phyloP scores from a whole-genome alignment of 2,888 invertebrate species.

The Glaucopsyche alexis region DNA sequence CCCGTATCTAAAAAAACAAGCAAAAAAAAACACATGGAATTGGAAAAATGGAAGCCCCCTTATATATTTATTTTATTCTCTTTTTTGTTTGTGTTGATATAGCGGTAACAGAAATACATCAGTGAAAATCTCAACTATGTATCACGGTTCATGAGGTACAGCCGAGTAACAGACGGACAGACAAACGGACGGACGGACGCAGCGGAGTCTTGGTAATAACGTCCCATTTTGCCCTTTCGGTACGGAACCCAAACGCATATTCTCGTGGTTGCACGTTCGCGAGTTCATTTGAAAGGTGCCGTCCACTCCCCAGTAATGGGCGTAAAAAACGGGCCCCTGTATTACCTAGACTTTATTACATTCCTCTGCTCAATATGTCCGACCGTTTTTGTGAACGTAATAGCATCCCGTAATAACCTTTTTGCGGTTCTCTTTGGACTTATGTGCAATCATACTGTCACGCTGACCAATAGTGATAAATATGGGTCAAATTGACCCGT shows the following conservation, averaged over 20 bases:
- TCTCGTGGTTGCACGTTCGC: constrained; percentile 3
- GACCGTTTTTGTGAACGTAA: constrained; percentile 42
- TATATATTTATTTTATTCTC: too few species aligned
- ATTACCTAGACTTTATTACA: constrained; percentile 43
- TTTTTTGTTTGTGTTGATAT: too few species aligned
- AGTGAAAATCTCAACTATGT: too few species aligned
- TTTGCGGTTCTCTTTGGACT: constrained; percentile 41
- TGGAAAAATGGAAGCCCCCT: too few species aligned
- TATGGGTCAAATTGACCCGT: background rate
- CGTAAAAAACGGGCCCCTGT: constrained; percentile 46
- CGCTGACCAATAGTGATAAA: background rate
- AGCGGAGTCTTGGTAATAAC: too few species aligned
- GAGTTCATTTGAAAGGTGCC: constrained; percentile 42
- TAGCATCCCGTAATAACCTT: constrained; percentile 52
- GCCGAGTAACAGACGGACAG: too few species aligned
- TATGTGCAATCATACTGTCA: constrained; percentile 16
- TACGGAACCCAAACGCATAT: background rate
- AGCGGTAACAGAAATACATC: too few species aligned
- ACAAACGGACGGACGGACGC: too few species aligned
- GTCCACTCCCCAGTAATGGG: constrained; percentile 40
- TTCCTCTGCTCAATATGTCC: constrained; percentile 41
- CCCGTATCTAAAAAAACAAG: too few species aligned
- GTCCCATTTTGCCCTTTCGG: too few species aligned
- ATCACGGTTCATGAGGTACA: too few species aligned
- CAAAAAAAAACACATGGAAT: too few species aligned